Evolutionary conservation across 2,888 invertebrate species (phyloP), one percentile per base, ranked within the genome.

Genomic region (Gisinianus flammeolus): DNA sequence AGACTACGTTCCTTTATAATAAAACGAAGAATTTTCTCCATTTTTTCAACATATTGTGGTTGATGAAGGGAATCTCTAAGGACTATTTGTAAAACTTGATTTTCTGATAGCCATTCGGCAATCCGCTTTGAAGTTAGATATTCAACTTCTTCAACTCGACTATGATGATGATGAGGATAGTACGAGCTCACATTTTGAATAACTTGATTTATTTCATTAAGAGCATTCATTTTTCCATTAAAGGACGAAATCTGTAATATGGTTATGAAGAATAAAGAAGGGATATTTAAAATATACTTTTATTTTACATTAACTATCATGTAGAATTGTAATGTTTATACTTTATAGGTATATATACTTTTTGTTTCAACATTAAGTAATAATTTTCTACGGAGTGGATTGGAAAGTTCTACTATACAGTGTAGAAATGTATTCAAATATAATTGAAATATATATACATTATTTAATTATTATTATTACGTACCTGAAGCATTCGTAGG

Each of bases 181-280:
- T 95, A 96, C 77, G 94, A 92, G n/a, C 81, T 83, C 79, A 97
- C 95, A 85, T 94, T 93, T 79, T 94, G 93, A 83, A 96, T 94
- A 71, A 98, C 94, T 90, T 98, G 97, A 88, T 98, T 98, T 79
- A 98, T 96, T 90, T 98, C 98, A 88, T 98, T 97, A 82, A 98
- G 89, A 28, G 98, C 98, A 86, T 97, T 97, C 98, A 98, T 98
- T 90, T 98, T 98, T 54, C 98, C 97, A 89, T 97, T 98, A 87
- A 98, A 98, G 75, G 97, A 97, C 30, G 97, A 97, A 96, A 91
- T 87, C 95, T 91, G 85, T 26, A 85, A 85, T 76, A 73, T 81
- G 80, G 10, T 30, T 33, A 76, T 44, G 26, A 22, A 31, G 31
- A 44, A 52, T 58, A n/a, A 58, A 58, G 58, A 16, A 8, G 52